Evolutionary conservation across 2,797 vertebrate genomes (phyloP).

Genomic region (Fundulus diaphanus): DNA sequence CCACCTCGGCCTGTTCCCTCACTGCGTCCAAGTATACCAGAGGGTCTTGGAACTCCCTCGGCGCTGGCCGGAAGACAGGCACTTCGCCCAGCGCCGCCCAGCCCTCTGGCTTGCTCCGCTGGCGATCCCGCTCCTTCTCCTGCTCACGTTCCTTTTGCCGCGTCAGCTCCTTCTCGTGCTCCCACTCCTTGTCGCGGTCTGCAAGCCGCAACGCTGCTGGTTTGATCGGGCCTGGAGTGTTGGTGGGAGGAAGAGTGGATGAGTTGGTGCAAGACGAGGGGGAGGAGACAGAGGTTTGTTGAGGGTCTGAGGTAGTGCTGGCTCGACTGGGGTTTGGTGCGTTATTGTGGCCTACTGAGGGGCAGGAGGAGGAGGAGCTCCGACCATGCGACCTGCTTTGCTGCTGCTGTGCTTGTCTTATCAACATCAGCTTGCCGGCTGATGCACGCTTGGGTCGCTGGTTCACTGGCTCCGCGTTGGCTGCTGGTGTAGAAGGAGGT

Average conservation of each 20-base stretch:
- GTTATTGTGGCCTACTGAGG: constrained; percentile 86
- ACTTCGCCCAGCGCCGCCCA: constrained; percentile 90
- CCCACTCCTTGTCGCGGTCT: constrained; percentile 78
- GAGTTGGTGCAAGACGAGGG: constrained; percentile 74
- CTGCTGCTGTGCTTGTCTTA: constrained; percentile 94
- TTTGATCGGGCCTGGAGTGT: constrained; percentile 81
- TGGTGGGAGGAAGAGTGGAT: constrained; percentile 66
- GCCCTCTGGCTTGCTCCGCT: constrained; percentile 84
- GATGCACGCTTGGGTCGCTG: constrained; percentile 93
- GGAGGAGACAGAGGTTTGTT: constrained; percentile 83
- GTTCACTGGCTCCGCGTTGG: constrained; percentile 85
- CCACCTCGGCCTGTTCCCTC: constrained; percentile 91
- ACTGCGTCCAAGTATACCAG: constrained; percentile 94
- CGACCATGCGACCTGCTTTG: constrained; percentile 76
- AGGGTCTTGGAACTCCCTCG: constrained; percentile 96
- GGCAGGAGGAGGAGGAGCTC: constrained; percentile 86
- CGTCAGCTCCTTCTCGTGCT: constrained; percentile 72
- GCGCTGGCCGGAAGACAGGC: constrained; percentile 88
- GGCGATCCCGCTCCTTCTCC: constrained; percentile 81
- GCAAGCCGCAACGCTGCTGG: constrained; percentile 76
- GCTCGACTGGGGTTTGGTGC: constrained; percentile 84
- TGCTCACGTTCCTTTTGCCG: constrained; percentile 84
- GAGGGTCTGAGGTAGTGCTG: constrained; percentile 92
- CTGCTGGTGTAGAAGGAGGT: constrained; percentile 71
- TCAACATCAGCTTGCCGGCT: constrained; percentile 90